Percentiles rank a stretch among this genome's conserved stretches.
Evolutionary conservation across 2,888 invertebrate species (phyloP).

Genomic region (Drosophila lutescens): DNA sequence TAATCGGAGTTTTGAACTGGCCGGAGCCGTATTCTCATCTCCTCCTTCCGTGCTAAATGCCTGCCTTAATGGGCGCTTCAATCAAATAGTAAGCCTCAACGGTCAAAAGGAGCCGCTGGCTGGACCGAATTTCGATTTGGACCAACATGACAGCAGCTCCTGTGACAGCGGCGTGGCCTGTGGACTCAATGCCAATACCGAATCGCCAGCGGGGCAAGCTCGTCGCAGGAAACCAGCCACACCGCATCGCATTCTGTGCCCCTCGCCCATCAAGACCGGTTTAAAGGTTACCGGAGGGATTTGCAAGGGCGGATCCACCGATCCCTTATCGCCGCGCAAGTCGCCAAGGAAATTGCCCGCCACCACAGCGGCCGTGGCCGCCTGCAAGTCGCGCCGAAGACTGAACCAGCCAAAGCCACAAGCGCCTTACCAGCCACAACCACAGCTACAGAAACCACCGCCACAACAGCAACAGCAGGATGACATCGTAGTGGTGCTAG

Average conservation of each 20-base stretch:
- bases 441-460: conserved; percentile 36
- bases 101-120: conserved; percentile 44
- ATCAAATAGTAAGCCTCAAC: conserved; percentile 82
- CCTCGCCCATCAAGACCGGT: conserved; percentile 81
- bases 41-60: conserved; percentile 72
- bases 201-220: conserved; percentile 41
- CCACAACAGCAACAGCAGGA: conserved; percentile 34
- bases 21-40: conserved; percentile 81
- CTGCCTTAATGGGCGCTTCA: conserved; percentile 82
- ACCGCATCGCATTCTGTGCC: conserved; percentile 87
- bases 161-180: conserved; percentile 84
- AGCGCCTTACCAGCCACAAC: conserved; percentile 69
- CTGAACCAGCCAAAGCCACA: conserved; percentile 80
- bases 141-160: conserved; percentile 84
- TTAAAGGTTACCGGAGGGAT: conserved; percentile 24
- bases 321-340: conserved; percentile 76
- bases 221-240: conserved; percentile 84
- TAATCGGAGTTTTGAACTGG: conserved; percentile 82
- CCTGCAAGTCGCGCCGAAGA: conserved; percentile 79
- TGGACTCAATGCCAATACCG: conserved; percentile 36
- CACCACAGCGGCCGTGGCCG: conserved; percentile 51
- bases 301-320: conserved; percentile 33
- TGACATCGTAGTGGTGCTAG: conserved; percentile 54
- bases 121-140: conserved; percentile 61
- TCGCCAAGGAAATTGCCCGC: conserved; percentile 74